A percentile compares a stretch with the other conserved stretches of the same genome.
Evolutionary conservation across 2,113 vertebrate species (phyloP).

Genomic region (Psammodynastes pulverulentus): DNA sequence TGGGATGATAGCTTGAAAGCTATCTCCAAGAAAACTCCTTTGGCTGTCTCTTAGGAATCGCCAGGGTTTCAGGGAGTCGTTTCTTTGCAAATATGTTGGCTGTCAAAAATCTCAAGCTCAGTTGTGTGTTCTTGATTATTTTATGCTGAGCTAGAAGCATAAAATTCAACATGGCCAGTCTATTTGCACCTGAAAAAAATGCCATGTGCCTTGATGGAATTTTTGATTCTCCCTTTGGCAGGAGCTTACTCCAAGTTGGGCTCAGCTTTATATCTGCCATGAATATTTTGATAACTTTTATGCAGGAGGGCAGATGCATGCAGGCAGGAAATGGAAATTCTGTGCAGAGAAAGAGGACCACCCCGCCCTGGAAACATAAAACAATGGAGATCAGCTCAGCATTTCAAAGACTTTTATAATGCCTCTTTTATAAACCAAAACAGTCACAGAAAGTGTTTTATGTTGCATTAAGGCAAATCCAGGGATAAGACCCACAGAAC

Average conservation of each 20-base stretch:
- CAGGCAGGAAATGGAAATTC: slow-evolving; percentile 26
- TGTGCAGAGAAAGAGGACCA: not conserved
- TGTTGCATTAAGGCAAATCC: slow-evolving; percentile 38
- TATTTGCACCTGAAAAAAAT: not conserved
- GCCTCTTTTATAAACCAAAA: slow-evolving; percentile 34
- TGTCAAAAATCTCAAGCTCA: not conserved
- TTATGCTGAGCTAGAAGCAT: not conserved
- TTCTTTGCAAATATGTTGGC: not conserved
- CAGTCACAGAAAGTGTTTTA: slow-evolving; percentile 6
- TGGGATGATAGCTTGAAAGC: not conserved
- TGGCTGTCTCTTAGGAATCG: not conserved
- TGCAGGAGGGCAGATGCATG: not conserved
- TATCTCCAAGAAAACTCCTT: not conserved
- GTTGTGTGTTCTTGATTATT: not conserved
- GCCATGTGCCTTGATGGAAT: not conserved
- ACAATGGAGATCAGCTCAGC: slow-evolving; percentile 20
- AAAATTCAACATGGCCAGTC: no score
- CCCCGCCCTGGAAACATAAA: not conserved
- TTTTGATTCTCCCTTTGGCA: not conserved
- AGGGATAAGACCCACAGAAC: slow-evolving; percentile 37
- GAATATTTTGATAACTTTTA: slow-evolving; percentile 9
- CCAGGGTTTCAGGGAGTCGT: not conserved
- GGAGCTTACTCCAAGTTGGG: not conserved
- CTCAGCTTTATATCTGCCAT: not conserved
- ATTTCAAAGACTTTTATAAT: slow-evolving; percentile 33